Conservation (phyloP, 1,140 invertebrate species). For the Eubasilissa regina region DNA sequence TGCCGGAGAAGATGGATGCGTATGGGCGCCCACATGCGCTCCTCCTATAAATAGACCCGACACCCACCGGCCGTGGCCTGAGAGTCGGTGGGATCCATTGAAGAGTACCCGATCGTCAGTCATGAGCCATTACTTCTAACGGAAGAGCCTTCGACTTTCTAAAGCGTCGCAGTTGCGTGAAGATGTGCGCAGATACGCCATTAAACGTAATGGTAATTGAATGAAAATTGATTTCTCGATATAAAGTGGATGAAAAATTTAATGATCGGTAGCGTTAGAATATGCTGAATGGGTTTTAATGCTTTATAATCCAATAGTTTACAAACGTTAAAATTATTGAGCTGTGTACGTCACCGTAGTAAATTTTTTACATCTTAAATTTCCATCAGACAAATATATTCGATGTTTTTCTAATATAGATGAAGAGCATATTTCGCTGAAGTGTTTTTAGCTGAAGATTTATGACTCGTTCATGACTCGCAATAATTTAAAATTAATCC, state of each 20-base stretch:
- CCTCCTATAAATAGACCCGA: slow-evolving; percentile 53
- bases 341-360: neutral
- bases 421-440: neutral
- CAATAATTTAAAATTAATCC: no score
- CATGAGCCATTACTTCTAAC: slow-evolving; percentile 22
- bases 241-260: neutral
- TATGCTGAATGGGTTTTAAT: neutral
- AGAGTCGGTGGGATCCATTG: slow-evolving; percentile 36
- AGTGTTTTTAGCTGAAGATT: no score
- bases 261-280: neutral
- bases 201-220: slow-evolving; percentile 8
- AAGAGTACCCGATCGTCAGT: slow-evolving; percentile 24
- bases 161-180: neutral
- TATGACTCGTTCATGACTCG: no score
- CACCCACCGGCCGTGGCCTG: slow-evolving; percentile 48
- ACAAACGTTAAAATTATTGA: no score
- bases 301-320: no score
- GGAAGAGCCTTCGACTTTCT: slow-evolving; percentile 20
- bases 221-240: slow-evolving; percentile 4
- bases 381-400: neutral
- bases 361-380: neutral
- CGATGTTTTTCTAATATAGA: neutral
- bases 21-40: slow-evolving; percentile 49
- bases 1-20: slow-evolving; percentile 55
- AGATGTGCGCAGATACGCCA: slow-evolving; percentile 16